Evolutionary conservation across 2,888 invertebrate genomes (phyloP), one percentile per base, ranked within the genome.

Genomic region (Polymixis lichenea): DNA sequence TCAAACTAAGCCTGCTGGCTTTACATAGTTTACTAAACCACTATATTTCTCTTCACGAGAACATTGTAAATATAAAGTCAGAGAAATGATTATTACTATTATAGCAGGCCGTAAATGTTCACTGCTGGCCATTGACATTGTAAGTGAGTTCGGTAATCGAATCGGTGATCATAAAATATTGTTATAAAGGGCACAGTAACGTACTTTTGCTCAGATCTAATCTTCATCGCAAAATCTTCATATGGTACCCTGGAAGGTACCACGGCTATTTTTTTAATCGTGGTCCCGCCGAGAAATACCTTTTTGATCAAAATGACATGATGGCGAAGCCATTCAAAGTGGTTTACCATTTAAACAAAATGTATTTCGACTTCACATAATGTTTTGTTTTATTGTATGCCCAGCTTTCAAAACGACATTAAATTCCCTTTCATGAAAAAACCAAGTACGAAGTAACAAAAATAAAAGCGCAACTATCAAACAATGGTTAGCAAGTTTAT

Each of bases 401-500:
- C 28, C 56, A 43, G 11, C 32, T 22, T 55, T 32, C n/a, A 22
- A 0, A 67, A 43, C 11, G 38, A 56, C 28, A 46, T 55, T 17
- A 49, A 62, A 64, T 51, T 51, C 15, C 13, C 11, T 62, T 69
- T 8, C 28, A 19, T 68, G 19, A 28, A 72, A 72, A n/a, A 76
- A 28, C 69, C 32, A 70, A 71, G 74, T 53, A 69, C 6, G 13
- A 1, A 9, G 8, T 56, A 69, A 73, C 58, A 81, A 78, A 82
- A 70, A 68, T 56, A 76, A 72, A 77, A 73, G 25, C 53, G 43
- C 62, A 75, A 79, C 79, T 66, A 78, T 80, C 77, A 74, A 83
- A 80, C 77, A 81, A 77, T 70, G 78, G 71, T 83, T 78, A 76
- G 73, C 49, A 81, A 87, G 80, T 80, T 79, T 74, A 76, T 77